Evolutionary conservation across 2,113 vertebrate species (phyloP).

Genomic region (Microtus oregoni): DNA sequence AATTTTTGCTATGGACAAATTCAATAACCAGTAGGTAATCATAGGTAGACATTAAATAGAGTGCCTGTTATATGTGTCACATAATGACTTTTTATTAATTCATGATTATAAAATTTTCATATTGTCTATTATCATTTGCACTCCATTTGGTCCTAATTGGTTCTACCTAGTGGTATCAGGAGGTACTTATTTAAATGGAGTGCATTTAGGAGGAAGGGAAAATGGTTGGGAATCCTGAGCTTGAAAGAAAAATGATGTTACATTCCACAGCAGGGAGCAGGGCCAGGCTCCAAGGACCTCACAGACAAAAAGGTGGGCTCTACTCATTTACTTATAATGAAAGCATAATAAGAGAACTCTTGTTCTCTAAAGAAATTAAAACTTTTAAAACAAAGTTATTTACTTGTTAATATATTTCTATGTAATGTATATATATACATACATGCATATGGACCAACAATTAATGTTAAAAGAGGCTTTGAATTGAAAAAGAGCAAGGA

Average conservation of each 20-base stretch:
- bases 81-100: not conserved
- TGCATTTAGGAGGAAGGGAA: not conserved
- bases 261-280: no score
- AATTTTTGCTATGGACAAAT: not conserved
- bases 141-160: not conserved
- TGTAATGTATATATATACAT: not conserved
- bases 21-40: not conserved
- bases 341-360: not conserved
- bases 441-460: not conserved
- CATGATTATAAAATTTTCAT: not conserved
- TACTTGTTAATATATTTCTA: not conserved
- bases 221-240: not conserved
- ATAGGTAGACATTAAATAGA: not conserved
- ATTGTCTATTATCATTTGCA: not conserved
- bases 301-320: no score
- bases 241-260: not conserved
- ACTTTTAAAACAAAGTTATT: conserved; percentile 14
- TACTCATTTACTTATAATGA: not conserved
- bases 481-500: not conserved
- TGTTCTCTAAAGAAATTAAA: not conserved
- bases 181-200: not conserved
- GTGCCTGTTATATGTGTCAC: not conserved
- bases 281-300: no score
- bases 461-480: not conserved
- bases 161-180: not conserved